Conservation (phyloP, 1,140 invertebrate genomes). For the Holcopasites calliopsidis region DNA sequence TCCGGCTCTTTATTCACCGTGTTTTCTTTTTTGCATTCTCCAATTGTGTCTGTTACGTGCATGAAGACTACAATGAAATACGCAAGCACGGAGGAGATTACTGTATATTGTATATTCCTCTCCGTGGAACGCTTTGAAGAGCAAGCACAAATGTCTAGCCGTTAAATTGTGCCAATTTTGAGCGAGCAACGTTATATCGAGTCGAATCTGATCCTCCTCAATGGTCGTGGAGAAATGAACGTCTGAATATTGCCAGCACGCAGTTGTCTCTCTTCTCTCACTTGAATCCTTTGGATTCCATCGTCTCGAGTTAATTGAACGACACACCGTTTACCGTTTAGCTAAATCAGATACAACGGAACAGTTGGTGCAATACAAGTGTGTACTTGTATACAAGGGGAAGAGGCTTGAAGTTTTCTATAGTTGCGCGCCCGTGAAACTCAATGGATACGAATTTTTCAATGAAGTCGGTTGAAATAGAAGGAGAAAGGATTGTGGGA, state of each 20-base stretch:
- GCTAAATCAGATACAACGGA: constrained; percentile 13
- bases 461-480: not conserved
- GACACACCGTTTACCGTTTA: constrained; percentile 18
- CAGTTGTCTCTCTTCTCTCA: not conserved
- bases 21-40: too few species aligned
- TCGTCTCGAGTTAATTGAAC: constrained; percentile 36
- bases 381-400: not conserved
- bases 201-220: not conserved
- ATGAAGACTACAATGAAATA: not conserved
- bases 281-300: constrained; percentile 27
- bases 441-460: not conserved
- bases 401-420: not conserved
- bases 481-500: too few species aligned
- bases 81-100: not conserved
- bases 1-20: not conserved
- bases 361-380: constrained; percentile 14
- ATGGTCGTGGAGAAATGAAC: constrained; percentile 9
- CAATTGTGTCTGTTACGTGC: not conserved
- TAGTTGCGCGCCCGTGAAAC: not conserved
- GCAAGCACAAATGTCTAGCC: not conserved
- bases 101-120: not conserved
- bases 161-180: constrained; percentile 15
- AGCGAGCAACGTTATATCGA: not conserved
- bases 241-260: constrained; percentile 8
- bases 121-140: not conserved